A percentile compares a stretch with the other conserved stretches of the same genome.
Conservation (phyloP, 2,888 invertebrate species). For the Nephrotoma flavescens region DNA sequence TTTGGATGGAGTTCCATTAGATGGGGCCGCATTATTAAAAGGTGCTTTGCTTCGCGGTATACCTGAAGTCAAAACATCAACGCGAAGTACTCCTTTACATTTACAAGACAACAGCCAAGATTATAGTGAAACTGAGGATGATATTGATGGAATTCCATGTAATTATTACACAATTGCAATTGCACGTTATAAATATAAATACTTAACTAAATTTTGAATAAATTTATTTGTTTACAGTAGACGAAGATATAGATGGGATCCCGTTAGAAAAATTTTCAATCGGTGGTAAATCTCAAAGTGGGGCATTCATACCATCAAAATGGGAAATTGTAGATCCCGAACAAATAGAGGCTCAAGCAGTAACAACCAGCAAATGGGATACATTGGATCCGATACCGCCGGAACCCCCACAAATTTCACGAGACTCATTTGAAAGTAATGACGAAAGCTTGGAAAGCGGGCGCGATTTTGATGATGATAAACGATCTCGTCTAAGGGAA, state of each 20-base stretch:
- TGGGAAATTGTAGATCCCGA: slow-evolving; percentile 95
- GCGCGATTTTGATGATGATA: slow-evolving; percentile 49
- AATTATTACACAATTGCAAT: slow-evolving; percentile 15
- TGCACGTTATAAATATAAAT: neutral
- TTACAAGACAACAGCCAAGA: slow-evolving; percentile 15
- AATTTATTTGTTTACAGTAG: slow-evolving; percentile 33
- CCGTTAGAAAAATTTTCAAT: slow-evolving; percentile 39
- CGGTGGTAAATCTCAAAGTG: slow-evolving; percentile 16
- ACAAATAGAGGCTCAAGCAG: slow-evolving; percentile 60
- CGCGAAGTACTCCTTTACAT: slow-evolving; percentile 21
- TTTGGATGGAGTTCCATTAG: slow-evolving; percentile 60
- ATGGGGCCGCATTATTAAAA: slow-evolving; percentile 68
- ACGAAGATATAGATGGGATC: slow-evolving; percentile 61
- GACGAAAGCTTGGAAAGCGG: slow-evolving; percentile 21
- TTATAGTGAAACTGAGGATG: slow-evolving; percentile 36
- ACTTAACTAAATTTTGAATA: neutral
- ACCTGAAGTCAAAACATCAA: slow-evolving; percentile 21
- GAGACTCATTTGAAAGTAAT: slow-evolving; percentile 24
- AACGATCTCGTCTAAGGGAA: slow-evolving; percentile 65
- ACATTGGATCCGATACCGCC: slow-evolving; percentile 40
- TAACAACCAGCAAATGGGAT: slow-evolving; percentile 83
- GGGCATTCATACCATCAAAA: slow-evolving; percentile 77
- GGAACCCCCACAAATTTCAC: slow-evolving; percentile 27
- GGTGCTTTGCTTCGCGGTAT: slow-evolving; percentile 40
- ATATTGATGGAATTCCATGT: slow-evolving; percentile 56